These are phyloP conservation scores for Hydropsyche tenuis DNA, from an alignment of 1,140 invertebrate species.

Conservation along the genomic window DNA sequence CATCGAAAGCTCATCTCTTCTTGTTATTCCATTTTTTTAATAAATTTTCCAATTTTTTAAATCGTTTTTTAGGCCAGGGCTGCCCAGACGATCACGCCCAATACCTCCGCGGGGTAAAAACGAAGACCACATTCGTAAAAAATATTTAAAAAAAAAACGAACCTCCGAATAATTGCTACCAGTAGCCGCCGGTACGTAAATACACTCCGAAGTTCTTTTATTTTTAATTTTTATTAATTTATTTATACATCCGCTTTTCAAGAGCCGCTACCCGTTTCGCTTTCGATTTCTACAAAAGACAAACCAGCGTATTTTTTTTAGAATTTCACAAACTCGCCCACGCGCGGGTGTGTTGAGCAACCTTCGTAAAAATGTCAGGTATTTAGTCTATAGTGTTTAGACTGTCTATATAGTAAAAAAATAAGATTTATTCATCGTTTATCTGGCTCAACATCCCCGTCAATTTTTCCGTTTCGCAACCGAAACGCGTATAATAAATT, in stretches of 20 bases:
- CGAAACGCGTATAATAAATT: background rate
- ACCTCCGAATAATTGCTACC: slow-evolving; percentile 32
- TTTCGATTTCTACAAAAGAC: slow-evolving; percentile 36
- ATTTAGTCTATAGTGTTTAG: background rate
- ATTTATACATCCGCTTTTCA: background rate
- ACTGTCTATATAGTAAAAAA: too few species aligned
- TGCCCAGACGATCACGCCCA: slow-evolving; percentile 9
- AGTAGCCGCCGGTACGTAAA: slow-evolving; percentile 35
- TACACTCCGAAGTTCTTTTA: background rate
- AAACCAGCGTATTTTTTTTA: slow-evolving; percentile 12
- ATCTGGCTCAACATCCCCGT: background rate
- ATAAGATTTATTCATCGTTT: background rate
- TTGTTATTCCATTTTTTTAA: background rate
- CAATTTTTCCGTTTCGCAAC: background rate
- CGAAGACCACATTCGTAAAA: too few species aligned
- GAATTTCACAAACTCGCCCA: slow-evolving; percentile 6
- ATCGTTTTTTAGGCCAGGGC: slow-evolving; percentile 23
- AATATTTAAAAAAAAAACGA: too few species aligned
- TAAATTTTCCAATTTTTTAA: slow-evolving; percentile 9
- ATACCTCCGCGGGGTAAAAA: background rate
- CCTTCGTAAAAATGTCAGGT: slow-evolving; percentile 10
- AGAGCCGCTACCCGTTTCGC: background rate
- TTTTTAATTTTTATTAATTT: background rate
- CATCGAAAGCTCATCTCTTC: slow-evolving; percentile 1
- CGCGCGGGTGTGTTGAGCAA: background rate